phyloP scores from a whole-genome alignment of 2,888 invertebrate species.

The Hemicrepidius hirtus region DNA sequence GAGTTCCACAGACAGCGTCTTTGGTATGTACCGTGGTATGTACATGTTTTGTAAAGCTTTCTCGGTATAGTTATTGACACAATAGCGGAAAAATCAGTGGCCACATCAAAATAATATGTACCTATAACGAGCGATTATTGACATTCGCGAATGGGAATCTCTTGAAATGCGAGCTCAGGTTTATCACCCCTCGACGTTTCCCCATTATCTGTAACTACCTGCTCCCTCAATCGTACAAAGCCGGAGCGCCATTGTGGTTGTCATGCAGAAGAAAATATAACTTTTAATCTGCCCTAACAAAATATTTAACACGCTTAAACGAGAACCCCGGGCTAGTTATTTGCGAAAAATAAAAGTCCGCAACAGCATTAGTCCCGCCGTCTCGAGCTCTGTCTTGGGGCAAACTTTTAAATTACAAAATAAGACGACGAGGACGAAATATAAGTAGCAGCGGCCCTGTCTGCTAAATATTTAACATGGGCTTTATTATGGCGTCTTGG shows the following conservation, averaged over 20 bases:
- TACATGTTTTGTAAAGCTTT: not conserved
- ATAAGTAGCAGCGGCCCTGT: slow-evolving; percentile 63
- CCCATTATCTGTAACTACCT: slow-evolving; percentile 36
- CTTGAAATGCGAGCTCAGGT: slow-evolving; percentile 21
- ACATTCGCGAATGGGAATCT: slow-evolving; percentile 29
- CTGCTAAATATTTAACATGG: slow-evolving; percentile 68
- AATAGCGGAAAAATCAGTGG: slow-evolving; percentile 26
- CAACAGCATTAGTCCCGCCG: slow-evolving; percentile 59
- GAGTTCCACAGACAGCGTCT: too few relatives aligned
- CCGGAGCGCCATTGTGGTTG: slow-evolving; percentile 36
- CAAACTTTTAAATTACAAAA: slow-evolving; percentile 69
- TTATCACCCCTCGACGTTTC: slow-evolving; percentile 29
- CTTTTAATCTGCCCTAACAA: slow-evolving; percentile 62
- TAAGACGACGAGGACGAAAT: slow-evolving; percentile 62
- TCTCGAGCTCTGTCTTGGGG: slow-evolving; percentile 61
- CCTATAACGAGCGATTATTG: slow-evolving; percentile 23
- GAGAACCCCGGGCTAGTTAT: slow-evolving; percentile 60
- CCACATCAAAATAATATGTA: slow-evolving; percentile 21
- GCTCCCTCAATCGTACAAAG: slow-evolving; percentile 31
- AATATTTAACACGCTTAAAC: slow-evolving; percentile 64
- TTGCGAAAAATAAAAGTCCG: slow-evolving; percentile 65
- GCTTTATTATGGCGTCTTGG: slow-evolving; percentile 65
- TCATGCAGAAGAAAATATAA: slow-evolving; percentile 52
- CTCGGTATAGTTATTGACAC: slow-evolving; percentile 11
- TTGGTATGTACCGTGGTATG: too few relatives aligned